phyloP scores from a whole-genome alignment of 2,888 invertebrate genomes.

The Synergus gifuensis region DNA sequence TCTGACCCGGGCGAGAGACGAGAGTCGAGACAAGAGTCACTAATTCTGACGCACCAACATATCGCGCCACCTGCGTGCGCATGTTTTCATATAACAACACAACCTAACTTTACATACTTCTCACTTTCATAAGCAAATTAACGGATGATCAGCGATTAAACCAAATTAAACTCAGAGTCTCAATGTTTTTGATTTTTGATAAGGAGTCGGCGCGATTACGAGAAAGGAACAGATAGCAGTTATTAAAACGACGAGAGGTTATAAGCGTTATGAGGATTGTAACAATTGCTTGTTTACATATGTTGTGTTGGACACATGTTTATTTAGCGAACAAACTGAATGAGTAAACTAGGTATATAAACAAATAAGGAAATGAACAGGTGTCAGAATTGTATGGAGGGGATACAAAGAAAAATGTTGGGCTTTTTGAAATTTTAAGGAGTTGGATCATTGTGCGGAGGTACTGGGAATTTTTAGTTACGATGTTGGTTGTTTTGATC shows the following conservation, averaged over 20 bases:
- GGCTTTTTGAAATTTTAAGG: no score
- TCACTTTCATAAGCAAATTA: not conserved
- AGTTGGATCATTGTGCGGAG: not conserved
- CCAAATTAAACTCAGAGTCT: no score
- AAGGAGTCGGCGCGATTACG: not conserved
- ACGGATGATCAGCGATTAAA: no score
- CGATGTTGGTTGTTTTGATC: slow-evolving; percentile 23
- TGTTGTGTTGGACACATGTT: not conserved
- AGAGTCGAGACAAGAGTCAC: slow-evolving; percentile 50
- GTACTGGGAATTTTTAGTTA: not conserved
- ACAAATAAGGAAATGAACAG: no score
- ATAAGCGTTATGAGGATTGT: not conserved
- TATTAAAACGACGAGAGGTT: not conserved
- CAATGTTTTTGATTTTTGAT: not conserved
- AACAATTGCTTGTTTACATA: not conserved
- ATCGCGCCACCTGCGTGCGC: slow-evolving; percentile 77
- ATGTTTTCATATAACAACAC: slow-evolving; percentile 54
- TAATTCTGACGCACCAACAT: slow-evolving; percentile 75
- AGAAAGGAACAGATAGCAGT: not conserved
- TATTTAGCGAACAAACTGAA: no score
- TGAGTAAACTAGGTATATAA: no score
- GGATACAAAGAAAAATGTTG: not conserved
- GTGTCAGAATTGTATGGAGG: no score
- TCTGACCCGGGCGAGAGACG: slow-evolving; percentile 55
- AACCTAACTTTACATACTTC: slow-evolving; percentile 42